Percentiles rank a stretch among this genome's conserved stretches.
Evolutionary conservation across 2,888 invertebrate genomes (phyloP).

Genomic region (Drosophila diplacantha): DNA sequence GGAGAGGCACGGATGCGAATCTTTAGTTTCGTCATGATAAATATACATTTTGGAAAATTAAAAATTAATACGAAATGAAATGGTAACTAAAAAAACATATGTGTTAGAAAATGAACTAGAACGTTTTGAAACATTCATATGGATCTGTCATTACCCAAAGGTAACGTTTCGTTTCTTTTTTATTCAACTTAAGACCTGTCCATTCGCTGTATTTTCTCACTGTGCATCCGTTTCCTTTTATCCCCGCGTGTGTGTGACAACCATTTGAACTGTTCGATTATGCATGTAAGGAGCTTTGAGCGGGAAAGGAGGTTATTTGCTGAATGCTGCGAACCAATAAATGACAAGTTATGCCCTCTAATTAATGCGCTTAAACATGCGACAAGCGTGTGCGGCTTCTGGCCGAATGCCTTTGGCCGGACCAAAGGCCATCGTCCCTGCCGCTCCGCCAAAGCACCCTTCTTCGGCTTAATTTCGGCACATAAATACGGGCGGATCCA

Average conservation of each 20-base stretch:
- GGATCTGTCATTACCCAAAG: neutral
- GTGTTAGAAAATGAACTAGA: neutral
- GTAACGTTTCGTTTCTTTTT: neutral
- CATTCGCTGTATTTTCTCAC: neutral
- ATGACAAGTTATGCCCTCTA: constrained; percentile 64
- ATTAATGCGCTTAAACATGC: constrained; percentile 65
- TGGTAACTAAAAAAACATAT: no score
- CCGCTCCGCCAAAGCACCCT: neutral
- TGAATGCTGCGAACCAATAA: constrained; percentile 55
- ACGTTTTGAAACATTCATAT: neutral
- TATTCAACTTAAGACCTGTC: neutral
- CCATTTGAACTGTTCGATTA: constrained; percentile 55
- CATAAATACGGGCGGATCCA: constrained; percentile 38
- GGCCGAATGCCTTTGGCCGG: constrained; percentile 4
- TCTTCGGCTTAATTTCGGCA: constrained; percentile 38
- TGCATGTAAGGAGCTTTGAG: constrained; percentile 38
- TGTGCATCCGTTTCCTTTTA: constrained; percentile 2
- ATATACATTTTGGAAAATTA: neutral
- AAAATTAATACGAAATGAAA: neutral
- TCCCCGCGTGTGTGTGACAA: constrained; percentile 26
- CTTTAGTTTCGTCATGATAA: neutral
- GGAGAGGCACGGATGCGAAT: neutral
- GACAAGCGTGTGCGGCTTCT: constrained; percentile 48
- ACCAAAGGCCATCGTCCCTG: constrained; percentile 5
- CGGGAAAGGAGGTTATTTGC: constrained; percentile 33